phyloP scores from a whole-genome alignment of 2,113 vertebrate genomes.

The Phalacrocorax carbo region DNA sequence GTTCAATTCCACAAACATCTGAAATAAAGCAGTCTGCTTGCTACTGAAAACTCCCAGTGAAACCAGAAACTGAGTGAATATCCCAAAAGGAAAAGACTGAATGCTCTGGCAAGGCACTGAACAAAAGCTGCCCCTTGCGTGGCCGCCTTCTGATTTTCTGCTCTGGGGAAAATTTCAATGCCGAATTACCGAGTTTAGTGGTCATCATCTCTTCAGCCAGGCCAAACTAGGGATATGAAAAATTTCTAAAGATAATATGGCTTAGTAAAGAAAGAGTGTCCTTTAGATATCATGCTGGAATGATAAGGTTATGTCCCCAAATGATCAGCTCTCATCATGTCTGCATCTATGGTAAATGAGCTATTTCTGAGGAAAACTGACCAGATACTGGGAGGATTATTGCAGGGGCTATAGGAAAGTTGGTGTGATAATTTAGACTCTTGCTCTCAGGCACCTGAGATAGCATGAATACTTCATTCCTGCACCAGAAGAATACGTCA shows the following conservation, averaged over 20 bases:
- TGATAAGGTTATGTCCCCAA: background rate
- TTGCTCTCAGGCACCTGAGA: background rate
- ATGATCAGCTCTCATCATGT: background rate
- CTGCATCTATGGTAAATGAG: background rate
- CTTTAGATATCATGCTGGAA: background rate
- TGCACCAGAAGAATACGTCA: background rate
- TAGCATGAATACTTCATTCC: background rate
- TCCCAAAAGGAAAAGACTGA: background rate
- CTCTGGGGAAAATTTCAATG: background rate
- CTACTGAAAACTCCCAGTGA: slow-evolving; percentile 29
- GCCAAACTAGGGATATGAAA: background rate
- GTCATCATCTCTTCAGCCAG: background rate
- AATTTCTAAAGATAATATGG: background rate
- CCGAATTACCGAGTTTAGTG: background rate
- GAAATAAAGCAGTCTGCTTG: slow-evolving; percentile 50
- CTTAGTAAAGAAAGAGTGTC: background rate
- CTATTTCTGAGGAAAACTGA: background rate
- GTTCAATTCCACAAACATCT: slow-evolving; percentile 49
- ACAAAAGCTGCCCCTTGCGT: background rate
- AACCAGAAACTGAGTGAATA: slow-evolving; percentile 38
- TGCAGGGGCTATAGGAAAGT: background rate
- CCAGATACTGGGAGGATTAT: background rate
- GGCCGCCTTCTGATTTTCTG: background rate
- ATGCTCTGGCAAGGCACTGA: background rate
- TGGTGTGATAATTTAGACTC: background rate